Conservation (phyloP, 2,888 invertebrate species). For the Caprella mutica region DNA sequence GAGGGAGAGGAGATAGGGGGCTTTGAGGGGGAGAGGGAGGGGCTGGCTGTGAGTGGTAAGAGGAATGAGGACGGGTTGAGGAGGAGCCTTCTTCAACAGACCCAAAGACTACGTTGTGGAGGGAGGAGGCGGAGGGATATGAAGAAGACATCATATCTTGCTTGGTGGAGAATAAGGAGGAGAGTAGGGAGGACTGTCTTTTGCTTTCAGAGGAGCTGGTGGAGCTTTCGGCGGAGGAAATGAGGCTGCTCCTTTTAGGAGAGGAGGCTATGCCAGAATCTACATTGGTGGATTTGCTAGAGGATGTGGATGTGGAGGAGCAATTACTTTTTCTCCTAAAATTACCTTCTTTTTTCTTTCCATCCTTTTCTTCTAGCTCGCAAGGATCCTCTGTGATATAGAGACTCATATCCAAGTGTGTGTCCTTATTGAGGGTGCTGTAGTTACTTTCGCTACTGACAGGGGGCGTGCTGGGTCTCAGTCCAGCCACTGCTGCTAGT, state of each 20-base stretch:
- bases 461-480: background rate
- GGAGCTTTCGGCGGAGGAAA: background rate
- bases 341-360: slow-evolving; percentile 3
- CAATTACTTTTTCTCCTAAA: slow-evolving; percentile 1
- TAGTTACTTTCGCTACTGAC: background rate
- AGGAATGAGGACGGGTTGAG: slow-evolving; percentile 1
- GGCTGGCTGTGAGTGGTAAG: background rate
- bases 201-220: slow-evolving; percentile 2
- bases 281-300: slow-evolving; percentile 2
- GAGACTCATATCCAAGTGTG: background rate
- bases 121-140: background rate
- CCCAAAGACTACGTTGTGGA: background rate
- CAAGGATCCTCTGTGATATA: background rate
- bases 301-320: background rate
- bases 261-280: slow-evolving; percentile 10
- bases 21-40: background rate
- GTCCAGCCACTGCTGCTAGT: slow-evolving; percentile 5
- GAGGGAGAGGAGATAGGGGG: slow-evolving; percentile 2
- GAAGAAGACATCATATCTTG: slow-evolving; percentile 9
- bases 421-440: background rate
- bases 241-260: background rate
- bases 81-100: background rate
- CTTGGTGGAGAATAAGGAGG: background rate
- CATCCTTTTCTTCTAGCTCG: background rate
- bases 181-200: background rate